Evolutionary conservation across 2,113 vertebrate genomes (phyloP), one percentile per base, ranked within the genome.

Genomic region (Isichthys henryi): DNA sequence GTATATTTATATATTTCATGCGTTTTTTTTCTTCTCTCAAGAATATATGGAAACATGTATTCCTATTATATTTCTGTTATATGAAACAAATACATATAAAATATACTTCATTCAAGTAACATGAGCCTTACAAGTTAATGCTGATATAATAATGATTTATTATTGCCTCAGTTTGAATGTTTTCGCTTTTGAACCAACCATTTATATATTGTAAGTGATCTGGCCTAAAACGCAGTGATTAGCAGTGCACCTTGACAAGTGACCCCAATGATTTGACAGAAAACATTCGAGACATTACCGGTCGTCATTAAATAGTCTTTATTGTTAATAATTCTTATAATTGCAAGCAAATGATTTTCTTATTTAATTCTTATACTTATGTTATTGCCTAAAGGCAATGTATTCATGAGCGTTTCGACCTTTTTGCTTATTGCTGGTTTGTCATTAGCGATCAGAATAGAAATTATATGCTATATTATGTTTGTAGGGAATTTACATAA

Each of bases 211-310:
- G 35, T 19, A 43, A 19, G 74, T 43, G 35, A 80, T 39, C 74
- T 80, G 74, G 74, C 74, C 74, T 80, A 43, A 80, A 80, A 43
- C 35, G 74, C 74, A 80, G 74, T 80, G 74, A 80, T 80, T 39
- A 77, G 70, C 70, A 77, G 74, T 35, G 10, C 74, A 43, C 74
- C 31, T 80, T 80, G 35, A 17, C 35, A 39, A 17, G 11, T 39
- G 74, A 80, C 74, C 74, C 17, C 35, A 43, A 43, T 80, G 74
- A 80, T 80, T 43, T 39, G 31, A 80, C 74, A 80, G 27, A 77
- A 80, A 80, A 3, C 74, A 19, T 35, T 43, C 13, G 35, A 80
- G 31, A 80, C 35, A 80, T 80, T 19, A 80, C 35, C 35, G 74
- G 35, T 43, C n/a, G 23, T 74, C 15, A 15, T 35, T 80, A 43